These are phyloP conservation scores for Amblyraja radiata DNA, from an alignment of 2,797 vertebrate species.

Conservation along the genomic window DNA sequence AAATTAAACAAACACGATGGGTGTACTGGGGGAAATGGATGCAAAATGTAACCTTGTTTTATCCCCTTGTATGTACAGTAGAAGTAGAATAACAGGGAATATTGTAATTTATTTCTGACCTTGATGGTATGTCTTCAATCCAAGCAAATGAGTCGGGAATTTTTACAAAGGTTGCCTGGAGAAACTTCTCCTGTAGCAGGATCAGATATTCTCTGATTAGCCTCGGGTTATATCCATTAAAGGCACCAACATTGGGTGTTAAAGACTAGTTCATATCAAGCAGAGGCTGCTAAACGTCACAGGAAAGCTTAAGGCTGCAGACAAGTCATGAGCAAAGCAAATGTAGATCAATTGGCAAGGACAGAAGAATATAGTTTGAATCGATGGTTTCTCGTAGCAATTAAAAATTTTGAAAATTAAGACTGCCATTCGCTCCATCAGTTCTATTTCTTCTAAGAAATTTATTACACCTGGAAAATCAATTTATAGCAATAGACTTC, in stretches of 20 bases:
- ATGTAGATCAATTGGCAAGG: background rate
- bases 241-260: background rate
- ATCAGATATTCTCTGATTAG: background rate
- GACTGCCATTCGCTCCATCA: background rate
- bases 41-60: background rate
- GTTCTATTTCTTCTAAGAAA: background rate
- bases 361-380: background rate
- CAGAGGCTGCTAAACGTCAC: background rate
- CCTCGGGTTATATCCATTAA: background rate
- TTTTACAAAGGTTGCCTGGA: background rate
- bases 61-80: too few species aligned
- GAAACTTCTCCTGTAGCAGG: background rate
- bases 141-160: background rate
- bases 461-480: background rate
- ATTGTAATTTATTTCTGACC: background rate
- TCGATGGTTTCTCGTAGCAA: background rate
- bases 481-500: background rate
- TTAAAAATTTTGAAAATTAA: background rate
- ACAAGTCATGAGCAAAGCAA: background rate
- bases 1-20: background rate
- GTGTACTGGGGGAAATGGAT: too few species aligned
- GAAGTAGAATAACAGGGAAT: background rate
- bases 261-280: background rate
- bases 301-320: background rate
- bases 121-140: background rate